Conservation (phyloP, 2,888 invertebrate species). For the Willowsia nigromaculata region DNA sequence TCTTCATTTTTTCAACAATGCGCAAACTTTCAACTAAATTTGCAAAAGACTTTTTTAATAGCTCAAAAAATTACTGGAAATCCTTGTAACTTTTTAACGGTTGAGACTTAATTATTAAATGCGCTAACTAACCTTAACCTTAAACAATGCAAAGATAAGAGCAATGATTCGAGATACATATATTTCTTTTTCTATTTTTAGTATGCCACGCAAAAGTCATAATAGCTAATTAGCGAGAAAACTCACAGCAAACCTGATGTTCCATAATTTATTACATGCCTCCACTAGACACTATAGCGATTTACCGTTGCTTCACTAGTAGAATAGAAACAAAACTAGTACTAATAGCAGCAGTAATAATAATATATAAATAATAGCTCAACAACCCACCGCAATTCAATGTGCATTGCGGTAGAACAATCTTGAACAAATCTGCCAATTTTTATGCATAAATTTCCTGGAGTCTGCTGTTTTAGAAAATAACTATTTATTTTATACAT, state of each 20-base stretch:
- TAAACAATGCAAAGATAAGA: not conserved
- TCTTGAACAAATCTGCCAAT: conserved; percentile 47
- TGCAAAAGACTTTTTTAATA: not conserved
- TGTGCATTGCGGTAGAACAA: conserved; percentile 65
- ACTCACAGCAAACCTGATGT: not conserved
- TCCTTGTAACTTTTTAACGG: conserved; percentile 4
- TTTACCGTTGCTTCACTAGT: not conserved
- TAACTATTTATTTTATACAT: not conserved
- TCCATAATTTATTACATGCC: not conserved
- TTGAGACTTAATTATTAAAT: not conserved
- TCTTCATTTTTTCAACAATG: no score
- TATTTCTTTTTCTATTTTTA: conserved; percentile 3
- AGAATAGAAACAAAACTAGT: not conserved
- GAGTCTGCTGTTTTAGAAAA: conserved; percentile 22
- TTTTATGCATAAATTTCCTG: conserved; percentile 54
- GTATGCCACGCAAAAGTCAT: not conserved
- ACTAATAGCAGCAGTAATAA: not conserved
- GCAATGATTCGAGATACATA: not conserved
- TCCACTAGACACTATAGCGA: not conserved
- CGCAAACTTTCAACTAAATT: no score
- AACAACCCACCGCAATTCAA: conserved; percentile 45
- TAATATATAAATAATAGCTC: conserved; percentile 2
- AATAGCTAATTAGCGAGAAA: conserved; percentile 25
- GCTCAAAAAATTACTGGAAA: not conserved
- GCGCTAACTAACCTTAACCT: conserved; percentile 12